Evolutionary conservation across 2,888 invertebrate genomes (phyloP).

Genomic region (Tetramorium bicarinatum): DNA sequence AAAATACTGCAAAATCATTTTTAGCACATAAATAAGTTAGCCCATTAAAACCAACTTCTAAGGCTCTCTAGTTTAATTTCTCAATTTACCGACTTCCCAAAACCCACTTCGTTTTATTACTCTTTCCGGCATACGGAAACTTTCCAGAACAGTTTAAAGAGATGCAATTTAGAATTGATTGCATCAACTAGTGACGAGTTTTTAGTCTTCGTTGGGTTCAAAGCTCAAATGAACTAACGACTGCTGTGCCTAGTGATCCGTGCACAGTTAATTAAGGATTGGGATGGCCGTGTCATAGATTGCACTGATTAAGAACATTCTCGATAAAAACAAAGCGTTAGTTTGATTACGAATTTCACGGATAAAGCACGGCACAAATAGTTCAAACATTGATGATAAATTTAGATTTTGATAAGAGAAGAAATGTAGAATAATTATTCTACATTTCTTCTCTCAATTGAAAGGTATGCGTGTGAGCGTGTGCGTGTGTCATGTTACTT

Average conservation of each 20-base stretch:
- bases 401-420: slow-evolving; percentile 16
- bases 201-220: background rate
- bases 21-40: slow-evolving; percentile 33
- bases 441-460: too few relatives aligned
- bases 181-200: background rate
- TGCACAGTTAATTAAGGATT: slow-evolving; percentile 29
- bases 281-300: background rate
- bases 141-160: slow-evolving; percentile 15
- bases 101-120: background rate
- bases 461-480: too few relatives aligned
- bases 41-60: slow-evolving; percentile 2
- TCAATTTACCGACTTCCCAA: background rate
- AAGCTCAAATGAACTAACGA: slow-evolving; percentile 29
- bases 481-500: too few relatives aligned
- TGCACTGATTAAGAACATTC: slow-evolving; percentile 3
- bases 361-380: background rate
- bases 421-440: background rate
- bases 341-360: slow-evolving; percentile 21
- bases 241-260: background rate
- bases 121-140: background rate
- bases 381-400: slow-evolving; percentile 8
- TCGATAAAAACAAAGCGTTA: background rate
- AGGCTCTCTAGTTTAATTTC: background rate
- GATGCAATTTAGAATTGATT: slow-evolving; percentile 21
- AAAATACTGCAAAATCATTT: slow-evolving; percentile 58